Percentiles rank a stretch among this genome's conserved stretches.
Conservation (phyloP, 64 coral and sea anemone genomes). For the Anthopleura sola region DNA sequence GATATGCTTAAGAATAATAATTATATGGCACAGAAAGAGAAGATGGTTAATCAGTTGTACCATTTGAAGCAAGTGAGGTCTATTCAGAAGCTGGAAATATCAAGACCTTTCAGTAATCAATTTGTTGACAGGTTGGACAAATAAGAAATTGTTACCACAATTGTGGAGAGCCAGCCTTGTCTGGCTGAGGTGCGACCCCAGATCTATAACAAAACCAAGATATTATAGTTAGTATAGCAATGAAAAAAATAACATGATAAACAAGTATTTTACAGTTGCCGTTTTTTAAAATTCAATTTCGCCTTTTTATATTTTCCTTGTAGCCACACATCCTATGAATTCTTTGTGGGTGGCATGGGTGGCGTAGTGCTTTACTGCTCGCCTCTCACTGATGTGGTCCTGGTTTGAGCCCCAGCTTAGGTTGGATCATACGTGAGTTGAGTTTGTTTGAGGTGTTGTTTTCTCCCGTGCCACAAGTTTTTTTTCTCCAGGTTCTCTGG, state of each 20-base stretch:
- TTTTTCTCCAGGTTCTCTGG: too few relatives aligned
- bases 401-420: too few relatives aligned
- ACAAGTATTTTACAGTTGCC: too few relatives aligned
- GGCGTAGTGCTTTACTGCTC: too few relatives aligned
- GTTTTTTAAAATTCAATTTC: too few relatives aligned
- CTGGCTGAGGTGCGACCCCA: slow-evolving; percentile 89
- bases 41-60: not conserved
- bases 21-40: not conserved
- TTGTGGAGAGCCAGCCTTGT: slow-evolving; percentile 80
- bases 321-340: too few relatives aligned
- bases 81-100: not conserved
- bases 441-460: too few relatives aligned
- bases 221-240: not conserved
- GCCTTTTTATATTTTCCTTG: too few relatives aligned
- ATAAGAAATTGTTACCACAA: slow-evolving; percentile 58
- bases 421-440: too few relatives aligned
- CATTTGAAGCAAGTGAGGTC: not conserved
- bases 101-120: not conserved
- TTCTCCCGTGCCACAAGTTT: too few relatives aligned
- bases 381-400: too few relatives aligned
- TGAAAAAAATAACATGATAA: not conserved
- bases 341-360: too few relatives aligned
- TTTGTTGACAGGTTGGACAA: not conserved
- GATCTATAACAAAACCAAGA: slow-evolving; percentile 46
- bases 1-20: not conserved